Base-by-base conservation (phyloP, 2,113 vertebrate species). In the Eubucco bourcierii region DNA sequence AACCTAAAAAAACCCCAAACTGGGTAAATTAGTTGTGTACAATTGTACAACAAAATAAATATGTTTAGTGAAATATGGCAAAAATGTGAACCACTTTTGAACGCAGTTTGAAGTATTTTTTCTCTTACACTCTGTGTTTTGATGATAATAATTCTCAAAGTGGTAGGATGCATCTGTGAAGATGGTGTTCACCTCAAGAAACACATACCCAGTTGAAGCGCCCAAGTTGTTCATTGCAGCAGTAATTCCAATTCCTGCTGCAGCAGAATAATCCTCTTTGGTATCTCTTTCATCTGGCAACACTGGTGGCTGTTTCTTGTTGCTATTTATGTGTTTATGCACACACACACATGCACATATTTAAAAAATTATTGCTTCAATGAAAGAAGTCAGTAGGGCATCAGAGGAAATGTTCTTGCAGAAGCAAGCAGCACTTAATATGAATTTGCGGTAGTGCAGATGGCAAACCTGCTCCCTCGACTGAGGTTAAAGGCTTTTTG, bases 141-240 rank as follows among this genome's bases (percentile, higher is more conserved):
- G 37, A 24, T 60, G 21, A 41, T 55, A 76, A 10, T 80, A 68
- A 47, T 60, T 52, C 28, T 64, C 12, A 16, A 60, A 5, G 50
- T 66, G 8, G 27, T n/a, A 23, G 31, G 31, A 56, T 68, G 52
- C n/a, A 14, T 64, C 41, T 79, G 31, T 58, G 55, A 17, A 33
- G 28, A 27, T 46, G 59, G 46, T 28, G 7, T 6, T 90, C 80
- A 18, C 27, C 41, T 88, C 41, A 60, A 31, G 80, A 61, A 74
- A 55, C 16, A 7, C 10, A 19, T 19, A 60, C 4, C 7, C 0
- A 0, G 21, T 46, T 91, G 41, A 86, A 80, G 44, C 64, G 12
- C 2, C 5, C 39, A 10, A 46, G 20, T 33, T 74, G 46, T 46
- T 83, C 47, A 33, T 47, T 88, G 39, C 1, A 3, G n/a, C 15